Conservation (phyloP, 2,888 invertebrate species). For the Notodonta ziczac region DNA sequence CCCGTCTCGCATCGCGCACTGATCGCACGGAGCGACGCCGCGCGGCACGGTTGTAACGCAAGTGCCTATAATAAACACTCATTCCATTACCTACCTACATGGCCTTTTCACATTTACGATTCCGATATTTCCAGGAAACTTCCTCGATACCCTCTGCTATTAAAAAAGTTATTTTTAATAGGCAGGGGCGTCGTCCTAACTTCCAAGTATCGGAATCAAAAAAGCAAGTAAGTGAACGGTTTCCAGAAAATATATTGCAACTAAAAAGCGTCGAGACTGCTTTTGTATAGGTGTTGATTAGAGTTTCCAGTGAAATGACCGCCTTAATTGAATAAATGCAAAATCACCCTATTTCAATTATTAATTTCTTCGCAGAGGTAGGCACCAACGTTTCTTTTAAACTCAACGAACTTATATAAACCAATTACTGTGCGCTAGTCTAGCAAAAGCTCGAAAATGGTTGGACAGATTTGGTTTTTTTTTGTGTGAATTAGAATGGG, state of each 20-base stretch:
- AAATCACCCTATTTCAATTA: conserved; percentile 4
- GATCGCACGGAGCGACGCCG: conserved; percentile 42
- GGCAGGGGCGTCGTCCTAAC: conserved; percentile 41
- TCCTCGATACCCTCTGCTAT: conserved; percentile 51
- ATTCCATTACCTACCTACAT: conserved; percentile 25
- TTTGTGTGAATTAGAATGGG: too few species aligned
- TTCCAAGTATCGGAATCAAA: conserved; percentile 44
- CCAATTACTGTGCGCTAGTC: too few species aligned
- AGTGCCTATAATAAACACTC: conserved; percentile 36
- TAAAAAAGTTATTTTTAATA: conserved; percentile 50
- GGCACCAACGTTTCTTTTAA: background rate
- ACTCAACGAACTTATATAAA: background rate
- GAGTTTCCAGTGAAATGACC: conserved; percentile 32
- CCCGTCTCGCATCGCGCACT: conserved; percentile 42
- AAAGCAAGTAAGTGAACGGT: conserved; percentile 39
- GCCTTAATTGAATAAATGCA: conserved; percentile 31
- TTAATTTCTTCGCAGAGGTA: conserved; percentile 1
- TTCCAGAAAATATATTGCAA: conserved; percentile 40
- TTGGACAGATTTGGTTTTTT: too few species aligned
- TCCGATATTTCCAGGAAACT: conserved; percentile 70
- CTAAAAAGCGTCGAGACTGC: conserved; percentile 34
- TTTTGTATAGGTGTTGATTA: conserved; percentile 36
- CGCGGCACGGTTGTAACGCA: conserved; percentile 9
- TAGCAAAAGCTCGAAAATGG: too few species aligned
- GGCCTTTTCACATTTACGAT: conserved; percentile 73